Evolutionary conservation across 2,888 invertebrate genomes (phyloP).

Genomic region (Creontiades dilutus): DNA sequence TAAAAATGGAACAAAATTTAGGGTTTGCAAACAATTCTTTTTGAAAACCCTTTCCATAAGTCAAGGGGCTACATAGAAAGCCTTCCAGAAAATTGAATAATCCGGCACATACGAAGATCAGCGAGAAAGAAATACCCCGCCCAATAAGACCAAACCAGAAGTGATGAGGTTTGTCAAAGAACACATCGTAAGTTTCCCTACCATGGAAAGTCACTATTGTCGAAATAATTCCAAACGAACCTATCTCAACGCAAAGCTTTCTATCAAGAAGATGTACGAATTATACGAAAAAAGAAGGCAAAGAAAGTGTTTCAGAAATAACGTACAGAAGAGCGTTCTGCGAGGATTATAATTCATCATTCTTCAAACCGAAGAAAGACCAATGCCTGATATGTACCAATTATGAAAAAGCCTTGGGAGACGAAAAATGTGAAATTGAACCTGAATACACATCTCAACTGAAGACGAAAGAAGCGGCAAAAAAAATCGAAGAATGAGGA

Average conservation of each 20-base stretch:
- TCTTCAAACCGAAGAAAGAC: neutral
- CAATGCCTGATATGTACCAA: neutral
- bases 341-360: neutral
- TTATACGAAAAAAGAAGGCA: constrained; percentile 63
- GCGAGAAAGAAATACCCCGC: constrained; percentile 73
- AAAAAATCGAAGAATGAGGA: neutral
- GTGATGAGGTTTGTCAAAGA: constrained; percentile 73
- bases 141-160: constrained; percentile 74
- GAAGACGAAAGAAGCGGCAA: neutral
- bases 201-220: constrained; percentile 75
- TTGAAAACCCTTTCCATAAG: neutral
- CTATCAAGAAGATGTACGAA: constrained; percentile 75
- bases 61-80: neutral
- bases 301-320: neutral
- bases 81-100: constrained; percentile 65
- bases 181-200: constrained; percentile 75
- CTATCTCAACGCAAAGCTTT: constrained; percentile 74
- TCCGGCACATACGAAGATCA: constrained; percentile 74
- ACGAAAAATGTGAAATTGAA: neutral
- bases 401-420: neutral
- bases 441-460: neutral
- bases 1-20: neutral
- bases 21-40: neutral
- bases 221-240: constrained; percentile 73
- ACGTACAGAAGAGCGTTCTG: neutral